phyloP scores from a whole-genome alignment of 2,113 vertebrate genomes.

The Falcunculus frontatus region DNA sequence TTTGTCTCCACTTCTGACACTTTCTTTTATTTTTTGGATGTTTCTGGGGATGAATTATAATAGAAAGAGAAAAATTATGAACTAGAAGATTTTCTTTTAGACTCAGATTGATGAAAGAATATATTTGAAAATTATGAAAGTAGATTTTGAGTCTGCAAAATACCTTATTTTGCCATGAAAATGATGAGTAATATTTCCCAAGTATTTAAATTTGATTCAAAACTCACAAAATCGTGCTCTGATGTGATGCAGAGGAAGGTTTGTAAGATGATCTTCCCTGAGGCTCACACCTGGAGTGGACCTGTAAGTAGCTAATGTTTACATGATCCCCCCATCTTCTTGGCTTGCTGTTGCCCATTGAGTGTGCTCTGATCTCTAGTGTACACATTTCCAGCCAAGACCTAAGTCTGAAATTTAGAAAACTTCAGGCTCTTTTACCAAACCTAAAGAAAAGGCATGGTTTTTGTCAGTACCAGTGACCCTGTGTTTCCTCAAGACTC shows the following conservation, averaged over 20 bases:
- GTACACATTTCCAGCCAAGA: accelerated
- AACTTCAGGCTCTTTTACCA: background rate
- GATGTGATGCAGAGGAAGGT: background rate
- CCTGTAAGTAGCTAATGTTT: background rate
- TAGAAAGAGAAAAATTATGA: background rate
- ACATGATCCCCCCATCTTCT: background rate
- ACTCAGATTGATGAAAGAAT: background rate
- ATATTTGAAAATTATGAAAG: background rate
- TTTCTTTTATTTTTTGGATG: background rate
- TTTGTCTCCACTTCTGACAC: background rate
- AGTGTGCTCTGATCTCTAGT: background rate
- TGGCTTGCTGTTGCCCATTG: background rate
- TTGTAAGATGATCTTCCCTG: background rate
- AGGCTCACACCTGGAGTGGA: background rate
- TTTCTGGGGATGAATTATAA: background rate
- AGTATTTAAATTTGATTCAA: background rate
- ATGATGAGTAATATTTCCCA: accelerated
- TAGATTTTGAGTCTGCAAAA: background rate
- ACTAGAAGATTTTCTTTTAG: background rate
- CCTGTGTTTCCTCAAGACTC: background rate
- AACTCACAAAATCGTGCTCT: background rate
- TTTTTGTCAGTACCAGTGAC: background rate
- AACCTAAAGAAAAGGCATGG: background rate
- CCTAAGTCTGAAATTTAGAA: background rate
- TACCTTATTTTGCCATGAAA: background rate